Evolutionary conservation across 1,140 invertebrate genomes (phyloP).

Genomic region (Reticulitermes speratus): DNA sequence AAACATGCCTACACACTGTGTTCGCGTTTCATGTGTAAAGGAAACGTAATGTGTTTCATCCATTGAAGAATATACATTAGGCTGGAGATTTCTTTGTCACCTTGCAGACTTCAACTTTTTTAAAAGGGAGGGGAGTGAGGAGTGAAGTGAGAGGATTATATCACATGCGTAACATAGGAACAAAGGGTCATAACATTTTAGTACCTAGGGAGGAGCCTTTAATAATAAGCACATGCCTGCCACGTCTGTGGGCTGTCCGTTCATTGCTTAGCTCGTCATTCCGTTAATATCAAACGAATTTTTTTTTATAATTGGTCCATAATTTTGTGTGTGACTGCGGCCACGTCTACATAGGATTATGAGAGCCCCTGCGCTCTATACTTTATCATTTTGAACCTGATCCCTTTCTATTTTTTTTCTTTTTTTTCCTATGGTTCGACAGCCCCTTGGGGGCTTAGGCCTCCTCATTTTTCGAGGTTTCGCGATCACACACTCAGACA

Average conservation of each 20-base stretch:
- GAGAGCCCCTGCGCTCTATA: no score
- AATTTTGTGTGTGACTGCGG: background rate
- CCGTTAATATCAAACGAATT: background rate
- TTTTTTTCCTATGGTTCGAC: no score
- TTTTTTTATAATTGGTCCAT: background rate
- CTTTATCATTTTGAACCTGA: no score
- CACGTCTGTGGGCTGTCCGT: background rate
- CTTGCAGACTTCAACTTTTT: background rate
- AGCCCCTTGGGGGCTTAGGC: no score
- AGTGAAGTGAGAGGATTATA: background rate
- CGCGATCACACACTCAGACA: no score
- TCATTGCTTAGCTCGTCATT: background rate
- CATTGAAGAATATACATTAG: background rate
- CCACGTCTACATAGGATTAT: no score
- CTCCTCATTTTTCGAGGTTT: no score
- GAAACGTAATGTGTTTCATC: background rate
- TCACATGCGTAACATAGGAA: background rate
- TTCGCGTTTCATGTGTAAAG: background rate
- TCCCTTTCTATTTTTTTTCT: no score
- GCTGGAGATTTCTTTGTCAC: background rate
- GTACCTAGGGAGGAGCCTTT: background rate
- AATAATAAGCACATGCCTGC: background rate
- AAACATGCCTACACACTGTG: no score
- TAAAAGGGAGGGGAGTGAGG: background rate
- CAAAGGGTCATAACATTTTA: background rate